These are phyloP conservation scores for Bucco capensis DNA, from an alignment of 2,113 vertebrate species.

Conservation along the genomic window DNA sequence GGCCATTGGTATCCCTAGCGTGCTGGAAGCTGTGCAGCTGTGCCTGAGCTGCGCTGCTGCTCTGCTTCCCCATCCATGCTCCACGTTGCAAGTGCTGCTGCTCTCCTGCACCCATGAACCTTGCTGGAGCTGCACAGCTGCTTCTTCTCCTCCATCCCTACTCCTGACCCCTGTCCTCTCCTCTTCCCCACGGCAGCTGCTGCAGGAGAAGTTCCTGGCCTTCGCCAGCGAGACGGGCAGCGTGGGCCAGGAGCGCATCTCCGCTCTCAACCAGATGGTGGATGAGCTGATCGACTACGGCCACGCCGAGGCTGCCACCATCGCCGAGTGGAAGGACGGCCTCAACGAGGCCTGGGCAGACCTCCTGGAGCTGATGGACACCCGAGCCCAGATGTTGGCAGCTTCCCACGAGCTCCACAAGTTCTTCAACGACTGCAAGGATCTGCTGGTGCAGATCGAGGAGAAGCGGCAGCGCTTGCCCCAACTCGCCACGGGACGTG, in stretches of 20 bases:
- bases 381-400: conserved; percentile 87
- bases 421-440: conserved; percentile 91
- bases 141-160: not conserved
- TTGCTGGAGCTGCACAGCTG: too few relatives aligned
- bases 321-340: conserved; percentile 95
- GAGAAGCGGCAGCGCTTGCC: conserved; percentile 88
- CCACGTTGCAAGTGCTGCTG: not conserved
- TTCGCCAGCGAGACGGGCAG: conserved; percentile 87
- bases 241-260: conserved; percentile 86
- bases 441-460: conserved; percentile 86
- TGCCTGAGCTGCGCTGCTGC: too few relatives aligned
- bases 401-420: conserved; percentile 93
- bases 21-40: not conserved
- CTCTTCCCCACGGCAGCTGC: conserved; percentile 39
- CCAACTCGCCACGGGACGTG: conserved; percentile 75
- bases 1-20: too few relatives aligned
- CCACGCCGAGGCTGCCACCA: conserved; percentile 87
- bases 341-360: conserved; percentile 96
- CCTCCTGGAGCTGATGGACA: conserved; percentile 94
- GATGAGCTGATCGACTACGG: conserved; percentile 95
- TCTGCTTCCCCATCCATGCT: not conserved
- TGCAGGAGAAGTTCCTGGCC: conserved; percentile 95
- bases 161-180: not conserved
- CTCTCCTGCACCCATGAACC: too few relatives aligned
- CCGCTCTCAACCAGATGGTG: conserved; percentile 93